Conservation (phyloP, 2,797 vertebrate genomes). For the Thaleichthys pacificus region DNA sequence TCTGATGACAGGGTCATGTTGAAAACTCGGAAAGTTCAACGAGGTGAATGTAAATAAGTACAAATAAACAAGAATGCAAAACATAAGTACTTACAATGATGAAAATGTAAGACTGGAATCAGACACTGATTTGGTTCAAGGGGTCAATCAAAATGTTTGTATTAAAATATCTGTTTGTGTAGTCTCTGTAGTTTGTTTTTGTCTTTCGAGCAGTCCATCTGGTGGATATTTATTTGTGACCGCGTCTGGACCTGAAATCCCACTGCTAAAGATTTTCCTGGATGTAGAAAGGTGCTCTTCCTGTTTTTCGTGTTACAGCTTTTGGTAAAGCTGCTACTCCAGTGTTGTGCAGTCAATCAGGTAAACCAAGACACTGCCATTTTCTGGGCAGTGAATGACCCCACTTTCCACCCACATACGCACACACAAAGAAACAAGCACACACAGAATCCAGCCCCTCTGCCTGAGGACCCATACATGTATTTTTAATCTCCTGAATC, state of each 20-base stretch:
- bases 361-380: constrained; percentile 42
- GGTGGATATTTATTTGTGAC: constrained; percentile 3
- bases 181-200: constrained; percentile 4
- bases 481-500: constrained; percentile 49
- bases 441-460: constrained; percentile 27
- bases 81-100: neutral
- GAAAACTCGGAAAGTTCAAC: constrained; percentile 32
- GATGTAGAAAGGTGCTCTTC: constrained; percentile 18
- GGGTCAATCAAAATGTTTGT: constrained; percentile 19
- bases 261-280: constrained; percentile 18
- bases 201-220: neutral
- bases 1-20: constrained; percentile 31
- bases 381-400: constrained; percentile 28
- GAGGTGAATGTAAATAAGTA: constrained; percentile 33
- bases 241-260: constrained; percentile 28
- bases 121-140: constrained; percentile 19
- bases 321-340: constrained; percentile 19
- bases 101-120: constrained; percentile 20
- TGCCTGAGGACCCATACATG: constrained; percentile 43
- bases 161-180: constrained; percentile 11
- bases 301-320: constrained; percentile 31
- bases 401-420: constrained; percentile 28
- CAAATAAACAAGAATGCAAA: constrained; percentile 25
- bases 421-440: constrained; percentile 21
- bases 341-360: constrained; percentile 43